phyloP scores from a whole-genome alignment of 2,797 vertebrate genomes.

The Enteromius radiatus region DNA sequence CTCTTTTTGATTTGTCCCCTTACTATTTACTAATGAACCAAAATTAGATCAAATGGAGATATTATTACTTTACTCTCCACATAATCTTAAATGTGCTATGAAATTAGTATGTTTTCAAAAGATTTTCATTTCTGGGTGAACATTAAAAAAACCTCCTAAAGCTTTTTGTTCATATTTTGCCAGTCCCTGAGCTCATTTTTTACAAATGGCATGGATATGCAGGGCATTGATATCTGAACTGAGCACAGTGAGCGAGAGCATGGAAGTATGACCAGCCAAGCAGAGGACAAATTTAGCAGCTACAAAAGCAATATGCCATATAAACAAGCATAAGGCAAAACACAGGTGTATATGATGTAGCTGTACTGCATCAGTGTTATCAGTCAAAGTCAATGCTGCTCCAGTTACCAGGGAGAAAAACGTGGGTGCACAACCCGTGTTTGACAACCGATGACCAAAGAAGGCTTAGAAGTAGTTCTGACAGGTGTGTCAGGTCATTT shows the following conservation, averaged over 20 bases:
- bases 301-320: background rate
- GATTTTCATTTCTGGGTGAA: no score
- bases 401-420: slow-evolving; percentile 3
- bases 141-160: no score
- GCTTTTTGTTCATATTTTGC: no score
- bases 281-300: background rate
- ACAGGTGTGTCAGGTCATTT: slow-evolving; percentile 2
- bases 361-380: background rate
- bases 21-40: no score
- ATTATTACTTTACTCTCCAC: no score
- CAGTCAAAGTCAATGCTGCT: background rate
- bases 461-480: background rate
- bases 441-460: background rate
- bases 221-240: background rate
- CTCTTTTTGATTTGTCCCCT: no score
- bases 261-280: background rate
- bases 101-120: no score
- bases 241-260: background rate
- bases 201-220: background rate
- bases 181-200: background rate
- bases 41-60: no score
- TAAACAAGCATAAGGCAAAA: background rate
- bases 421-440: background rate
- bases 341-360: background rate
- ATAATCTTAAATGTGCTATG: no score